A percentile compares a stretch with the other conserved stretches of the same genome.
These are phyloP conservation scores for Turritopsis rubra DNA, from an alignment of 30 jellyfish, hydroid and myxozoan genomes.

Conservation along the genomic window DNA sequence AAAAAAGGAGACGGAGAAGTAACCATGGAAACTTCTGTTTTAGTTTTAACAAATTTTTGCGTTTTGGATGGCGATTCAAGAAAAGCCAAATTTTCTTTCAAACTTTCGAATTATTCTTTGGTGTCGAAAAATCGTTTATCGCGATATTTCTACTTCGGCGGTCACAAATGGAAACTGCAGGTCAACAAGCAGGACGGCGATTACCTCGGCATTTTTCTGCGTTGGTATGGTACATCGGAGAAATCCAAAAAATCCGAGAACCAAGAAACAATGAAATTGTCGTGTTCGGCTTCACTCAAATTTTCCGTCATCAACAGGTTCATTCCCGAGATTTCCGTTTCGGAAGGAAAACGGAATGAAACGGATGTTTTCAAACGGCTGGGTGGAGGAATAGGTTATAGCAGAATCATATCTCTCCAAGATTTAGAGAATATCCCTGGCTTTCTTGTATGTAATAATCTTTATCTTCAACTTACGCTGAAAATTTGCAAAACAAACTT, in stretches of 20 bases:
- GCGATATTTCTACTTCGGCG: conserved; percentile 54
- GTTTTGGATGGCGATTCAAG: conserved; percentile 21
- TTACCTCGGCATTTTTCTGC: conserved; percentile 70
- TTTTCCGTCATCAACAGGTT: conserved; percentile 53
- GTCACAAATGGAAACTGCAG: conserved; percentile 92
- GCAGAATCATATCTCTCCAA: conserved; percentile 45
- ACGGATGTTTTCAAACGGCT: conserved; percentile 58
- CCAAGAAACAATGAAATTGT: neutral
- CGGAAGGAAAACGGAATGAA: conserved; percentile 57
- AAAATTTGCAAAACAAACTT: conserved; percentile 45
- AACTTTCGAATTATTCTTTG: neutral
- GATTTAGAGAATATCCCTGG: conserved; percentile 59
- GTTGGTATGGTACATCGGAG: conserved; percentile 70
- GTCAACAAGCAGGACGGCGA: conserved; percentile 39
- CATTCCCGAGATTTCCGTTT: conserved; percentile 35
- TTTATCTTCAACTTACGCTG: conserved; percentile 49
- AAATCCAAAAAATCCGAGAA: conserved; percentile 21
- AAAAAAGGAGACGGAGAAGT: neutral
- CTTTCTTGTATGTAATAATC: conserved; percentile 39
- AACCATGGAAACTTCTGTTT: neutral
- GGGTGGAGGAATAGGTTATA: conserved; percentile 89
- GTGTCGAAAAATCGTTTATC: conserved; percentile 47
- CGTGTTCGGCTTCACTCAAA: conserved; percentile 54
- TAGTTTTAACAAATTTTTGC: conserved; percentile 17
- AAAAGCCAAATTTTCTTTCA: conserved; percentile 20